Evolutionary conservation across 2,113 vertebrate species (phyloP), one percentile per base, ranked within the genome.

Genomic region (Oreocharis arfaki): DNA sequence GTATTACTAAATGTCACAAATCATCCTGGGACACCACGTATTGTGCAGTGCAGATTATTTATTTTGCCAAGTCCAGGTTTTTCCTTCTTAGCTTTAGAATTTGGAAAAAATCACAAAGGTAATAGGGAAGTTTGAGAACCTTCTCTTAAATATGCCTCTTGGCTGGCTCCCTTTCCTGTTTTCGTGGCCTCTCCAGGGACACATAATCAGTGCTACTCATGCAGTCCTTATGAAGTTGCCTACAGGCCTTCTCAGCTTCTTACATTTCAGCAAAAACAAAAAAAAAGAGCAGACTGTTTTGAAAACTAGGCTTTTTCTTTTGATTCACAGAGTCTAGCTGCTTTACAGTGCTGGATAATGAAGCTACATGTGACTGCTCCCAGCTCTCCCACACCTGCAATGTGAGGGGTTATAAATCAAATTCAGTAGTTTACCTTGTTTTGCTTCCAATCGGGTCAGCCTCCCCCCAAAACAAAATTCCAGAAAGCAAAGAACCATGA

Each of bases 61-160:
- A 63, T 79, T 94, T 95, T 82, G 56, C 53, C 84, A 87, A 78
- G 75, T 76, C 35, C 63, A 88, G 47, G 41, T 53, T 86, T 85
- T 96, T 67, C 47, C 75, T 89, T 85, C 82, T 83, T 73, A 77
- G 71, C 24, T 91, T 83, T 65, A 87, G 70, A 70, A 13, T 82
- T 67, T 94, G 87, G 90, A 90, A 95, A 44, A 37, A 74, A 69
- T 88, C 68, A 75, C 76, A 77, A 93, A 93, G 59, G 82, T 94
- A 91, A 90, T 3, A 65, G 24, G 67, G 85, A 96, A 77, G 65
- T 74, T 49, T 94, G 87, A 74, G 71, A 93, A 65, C n/a, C 37
- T 74, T 77, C 26, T 57, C 32, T 89, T 60, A 78, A 82, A 85
- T 57, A 27, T 19, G 18, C 32, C 59, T 87, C 46, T 91, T 65